These are phyloP conservation scores for Tinea semifulvella DNA, from an alignment of 2,888 invertebrate species.

Conservation along the genomic window DNA sequence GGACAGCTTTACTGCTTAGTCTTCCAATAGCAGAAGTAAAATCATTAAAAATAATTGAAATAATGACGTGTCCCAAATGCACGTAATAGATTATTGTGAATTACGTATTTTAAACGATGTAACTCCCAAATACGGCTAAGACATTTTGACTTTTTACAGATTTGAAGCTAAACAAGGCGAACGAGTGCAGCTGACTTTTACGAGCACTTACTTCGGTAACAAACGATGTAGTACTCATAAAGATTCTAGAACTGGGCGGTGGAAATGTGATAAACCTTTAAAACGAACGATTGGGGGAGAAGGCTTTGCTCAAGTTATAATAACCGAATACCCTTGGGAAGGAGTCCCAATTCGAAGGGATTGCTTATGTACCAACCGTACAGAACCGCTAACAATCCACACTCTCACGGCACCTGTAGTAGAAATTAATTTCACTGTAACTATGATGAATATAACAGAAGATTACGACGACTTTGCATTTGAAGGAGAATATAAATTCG, in stretches of 20 bases:
- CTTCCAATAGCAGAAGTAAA: too few relatives aligned
- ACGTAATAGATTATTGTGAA: too few relatives aligned
- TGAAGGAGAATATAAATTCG: slow-evolving; percentile 76
- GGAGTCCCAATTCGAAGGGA: slow-evolving; percentile 74
- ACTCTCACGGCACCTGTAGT: slow-evolving; percentile 76
- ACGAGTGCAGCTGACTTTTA: slow-evolving; percentile 74
- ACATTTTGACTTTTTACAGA: slow-evolving; percentile 27
- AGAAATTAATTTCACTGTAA: slow-evolving; percentile 77
- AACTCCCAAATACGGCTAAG: slow-evolving; percentile 1
- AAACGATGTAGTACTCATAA: slow-evolving; percentile 73
- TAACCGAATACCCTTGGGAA: slow-evolving; percentile 76
- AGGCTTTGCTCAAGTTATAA: slow-evolving; percentile 69
- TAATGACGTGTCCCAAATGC: too few relatives aligned
- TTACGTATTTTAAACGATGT: too few relatives aligned
- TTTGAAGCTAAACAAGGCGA: slow-evolving; percentile 78
- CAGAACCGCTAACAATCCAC: slow-evolving; percentile 70
- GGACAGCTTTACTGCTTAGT: too few relatives aligned
- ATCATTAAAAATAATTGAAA: too few relatives aligned
- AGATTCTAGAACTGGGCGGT: slow-evolving; percentile 73
- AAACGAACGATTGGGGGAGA: slow-evolving; percentile 53
- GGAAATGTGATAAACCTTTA: slow-evolving; percentile 71
- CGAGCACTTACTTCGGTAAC: slow-evolving; percentile 74
- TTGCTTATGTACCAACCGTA: slow-evolving; percentile 77
- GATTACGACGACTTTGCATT: slow-evolving; percentile 83
- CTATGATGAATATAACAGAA: slow-evolving; percentile 82